Evolutionary conservation across 2,888 invertebrate genomes (phyloP), one percentile per base, ranked within the genome.

Genomic region (Electrophaes corylata): DNA sequence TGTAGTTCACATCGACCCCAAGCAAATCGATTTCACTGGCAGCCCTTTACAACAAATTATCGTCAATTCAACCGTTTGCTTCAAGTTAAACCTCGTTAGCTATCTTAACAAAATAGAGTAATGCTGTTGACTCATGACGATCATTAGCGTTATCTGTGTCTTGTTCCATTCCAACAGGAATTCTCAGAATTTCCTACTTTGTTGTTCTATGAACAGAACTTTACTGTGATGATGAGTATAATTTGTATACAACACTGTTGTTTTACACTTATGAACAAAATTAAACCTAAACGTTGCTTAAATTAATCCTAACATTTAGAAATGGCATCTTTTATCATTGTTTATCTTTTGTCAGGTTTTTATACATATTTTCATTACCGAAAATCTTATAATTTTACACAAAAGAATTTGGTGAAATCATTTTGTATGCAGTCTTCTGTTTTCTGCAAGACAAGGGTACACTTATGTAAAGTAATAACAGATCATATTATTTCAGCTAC

Each of bases 41-140:
- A 52, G 52, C 43, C 66, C 45, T 53, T 56, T 51, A 40, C 46
- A 51, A 66, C 59, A 57, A 66, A 69, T 62, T 60, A 57, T 52
- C 57, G 43, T 53, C 60, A 65, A 65, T 61, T 64, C 72, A 76
- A 77, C 78, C 84, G 77, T 83, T 84, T 79, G 71, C 76, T 76
- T 73, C 77, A 86, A 86, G 88, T 88, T 62, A 60, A 60, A 61
- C 48, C 60, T 64, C 59, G 64, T 65, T 67, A 66, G 76, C 77
- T 84, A 83, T 85, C 83, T 81, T 74, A 72, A 83, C 75, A 71
- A 78, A 83, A 83, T 81, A 78, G 78, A 77, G 72, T 67, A 67
- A 71, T 62, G 63, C 70, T 73, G 74, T 80, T 78, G 73, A 78
- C 75, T 73, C 69, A 69, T 11, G 8, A 43, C 64, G 62, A 69